These are phyloP conservation scores for Limnephilus marmoratus DNA, from an alignment of 2,888 invertebrate genomes.

Conservation along the genomic window DNA sequence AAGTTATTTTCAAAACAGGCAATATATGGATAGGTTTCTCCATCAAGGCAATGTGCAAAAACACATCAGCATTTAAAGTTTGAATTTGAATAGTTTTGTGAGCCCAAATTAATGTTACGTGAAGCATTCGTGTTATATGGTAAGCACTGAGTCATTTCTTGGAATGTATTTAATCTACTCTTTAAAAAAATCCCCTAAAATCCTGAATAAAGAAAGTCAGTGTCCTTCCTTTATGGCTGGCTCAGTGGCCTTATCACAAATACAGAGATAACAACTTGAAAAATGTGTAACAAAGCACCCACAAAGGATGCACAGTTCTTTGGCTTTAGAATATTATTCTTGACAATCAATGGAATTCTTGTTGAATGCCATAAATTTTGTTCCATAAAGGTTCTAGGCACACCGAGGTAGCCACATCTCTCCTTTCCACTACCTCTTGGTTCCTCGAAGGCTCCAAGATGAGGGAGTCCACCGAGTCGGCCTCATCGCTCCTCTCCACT, in stretches of 20 bases:
- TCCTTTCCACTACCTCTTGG: no score
- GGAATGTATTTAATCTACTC: not conserved
- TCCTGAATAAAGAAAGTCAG: not conserved
- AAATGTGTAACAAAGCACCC: not conserved
- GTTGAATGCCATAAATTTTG: no score
- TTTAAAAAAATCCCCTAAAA: not conserved
- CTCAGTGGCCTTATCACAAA: not conserved
- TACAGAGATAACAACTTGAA: not conserved
- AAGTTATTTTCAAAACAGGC: no score
- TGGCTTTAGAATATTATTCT: not conserved
- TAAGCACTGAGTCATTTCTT: not conserved
- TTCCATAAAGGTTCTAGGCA: no score
- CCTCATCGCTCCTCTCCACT: no score
- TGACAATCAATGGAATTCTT: no score
- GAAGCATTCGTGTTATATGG: not conserved
- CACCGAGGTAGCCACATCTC: no score
- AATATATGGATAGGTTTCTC: no score
- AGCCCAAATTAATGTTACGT: not conserved
- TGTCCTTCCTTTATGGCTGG: not conserved
- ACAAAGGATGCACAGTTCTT: not conserved
- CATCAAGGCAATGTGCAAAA: no score
- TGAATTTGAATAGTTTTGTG: not conserved
- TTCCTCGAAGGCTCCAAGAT: no score
- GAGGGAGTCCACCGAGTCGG: no score
- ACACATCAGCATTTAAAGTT: not conserved